These are phyloP conservation scores for Phytoseiulus persimilis DNA, from an alignment of 2,888 invertebrate species.

Conservation along the genomic window DNA sequence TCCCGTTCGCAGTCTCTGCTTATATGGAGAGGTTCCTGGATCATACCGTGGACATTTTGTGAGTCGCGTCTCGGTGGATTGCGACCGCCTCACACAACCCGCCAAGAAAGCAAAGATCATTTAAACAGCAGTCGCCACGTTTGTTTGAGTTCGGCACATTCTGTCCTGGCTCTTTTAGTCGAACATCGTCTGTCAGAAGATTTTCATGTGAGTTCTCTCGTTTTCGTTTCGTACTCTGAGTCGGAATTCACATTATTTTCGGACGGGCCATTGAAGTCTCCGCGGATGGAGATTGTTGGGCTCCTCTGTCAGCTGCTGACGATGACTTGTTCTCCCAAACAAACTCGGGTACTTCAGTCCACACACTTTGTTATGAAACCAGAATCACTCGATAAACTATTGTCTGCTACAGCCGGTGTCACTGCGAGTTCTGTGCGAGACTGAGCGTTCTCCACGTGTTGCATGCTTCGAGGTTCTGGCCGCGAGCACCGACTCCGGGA, in stretches of 20 bases:
- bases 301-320: background rate
- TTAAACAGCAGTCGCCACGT: background rate
- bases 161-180: background rate
- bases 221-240: background rate
- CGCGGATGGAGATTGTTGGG: background rate
- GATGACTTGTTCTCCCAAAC: background rate
- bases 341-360: background rate
- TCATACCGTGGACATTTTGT: too few relatives aligned
- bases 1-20: too few relatives aligned
- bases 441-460: background rate
- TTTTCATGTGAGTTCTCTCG: background rate
- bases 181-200: background rate
- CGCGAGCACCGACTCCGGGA: too few relatives aligned
- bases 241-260: background rate
- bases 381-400: background rate
- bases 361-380: background rate
- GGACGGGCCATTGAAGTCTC: background rate
- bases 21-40: too few relatives aligned
- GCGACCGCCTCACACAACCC: background rate
- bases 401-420: background rate
- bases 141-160: background rate
- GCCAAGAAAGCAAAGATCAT: background rate
- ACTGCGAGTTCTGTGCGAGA: background rate
- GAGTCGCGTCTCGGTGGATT: too few relatives aligned
- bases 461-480: background rate